Percentiles rank a stretch among this genome's conserved stretches.
Conservation (phyloP, 1,140 invertebrate genomes). For the Caenorhabditis briggsae region DNA sequence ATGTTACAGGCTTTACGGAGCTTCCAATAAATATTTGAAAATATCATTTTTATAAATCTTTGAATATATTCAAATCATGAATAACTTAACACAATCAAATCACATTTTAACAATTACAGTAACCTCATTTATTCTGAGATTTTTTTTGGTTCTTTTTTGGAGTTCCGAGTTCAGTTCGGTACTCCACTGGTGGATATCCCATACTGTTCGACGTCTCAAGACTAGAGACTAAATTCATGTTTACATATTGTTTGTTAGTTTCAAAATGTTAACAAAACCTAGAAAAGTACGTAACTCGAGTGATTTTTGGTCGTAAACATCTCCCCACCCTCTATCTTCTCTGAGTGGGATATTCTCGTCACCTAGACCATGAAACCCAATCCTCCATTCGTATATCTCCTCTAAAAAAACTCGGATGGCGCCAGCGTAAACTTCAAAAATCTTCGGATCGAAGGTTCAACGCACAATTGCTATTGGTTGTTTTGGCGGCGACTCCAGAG, state of each 20-base stretch:
- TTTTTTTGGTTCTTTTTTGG: too few relatives aligned
- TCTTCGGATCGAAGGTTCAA: slow-evolving; percentile 40
- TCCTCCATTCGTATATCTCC: slow-evolving; percentile 12
- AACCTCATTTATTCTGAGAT: too few relatives aligned
- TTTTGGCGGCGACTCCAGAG: slow-evolving; percentile 46
- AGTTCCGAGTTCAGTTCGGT: too few relatives aligned
- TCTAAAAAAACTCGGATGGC: neutral
- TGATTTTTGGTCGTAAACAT: slow-evolving; percentile 15
- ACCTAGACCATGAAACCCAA: slow-evolving; percentile 46
- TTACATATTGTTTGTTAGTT: neutral
- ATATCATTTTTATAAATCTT: too few relatives aligned
- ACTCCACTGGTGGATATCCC: too few relatives aligned
- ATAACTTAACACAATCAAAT: too few relatives aligned
- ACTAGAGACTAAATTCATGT: too few relatives aligned
- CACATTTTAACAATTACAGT: too few relatives aligned
- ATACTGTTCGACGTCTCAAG: too few relatives aligned
- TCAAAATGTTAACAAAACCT: neutral
- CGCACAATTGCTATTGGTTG: neutral
- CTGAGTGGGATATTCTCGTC: neutral
- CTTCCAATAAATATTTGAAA: too few relatives aligned
- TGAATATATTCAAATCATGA: too few relatives aligned
- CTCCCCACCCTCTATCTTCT: neutral
- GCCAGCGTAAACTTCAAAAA: slow-evolving; percentile 42
- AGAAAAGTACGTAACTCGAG: slow-evolving; percentile 10
- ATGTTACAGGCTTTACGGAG: too few relatives aligned